Base-by-base conservation (phyloP, 1,140 invertebrate species). In the Aporrectodea caliginosa region DNA sequence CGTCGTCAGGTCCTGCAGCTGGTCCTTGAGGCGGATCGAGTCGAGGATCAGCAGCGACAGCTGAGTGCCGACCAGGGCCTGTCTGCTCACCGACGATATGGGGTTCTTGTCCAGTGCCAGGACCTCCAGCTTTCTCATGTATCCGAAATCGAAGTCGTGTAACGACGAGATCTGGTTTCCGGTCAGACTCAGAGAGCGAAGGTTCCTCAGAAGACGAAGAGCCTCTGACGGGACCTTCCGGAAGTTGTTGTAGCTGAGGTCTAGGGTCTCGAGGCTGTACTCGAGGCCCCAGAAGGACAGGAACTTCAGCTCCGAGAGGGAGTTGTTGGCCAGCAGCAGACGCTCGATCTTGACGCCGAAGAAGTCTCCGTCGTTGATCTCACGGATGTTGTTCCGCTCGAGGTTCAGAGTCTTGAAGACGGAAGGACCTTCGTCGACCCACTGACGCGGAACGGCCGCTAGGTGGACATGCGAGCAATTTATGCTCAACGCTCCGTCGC, bases 191-290 rank as follows among this genome's bases (percentile, higher is more conserved):
- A 79, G 70, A 16, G 78, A 32, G 16, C 34, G 58, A 2, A 79
- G 70, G n/a, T 79, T 72, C 14, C 58, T 31, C 33, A 79, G 34
- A 27, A 79, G 34, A 33, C 35, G 30, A 0, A 73, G 69, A 1
- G 78, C 29, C 33, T 72, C 69, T 22, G 69, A 73, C 32, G 78
- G 78, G 22, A 76, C 75, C 29, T 74, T 73, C 27, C 58, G 35
- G 27, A 79, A 68, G 30, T 31, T 72, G 34, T 79, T 79, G 78
- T 79, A 79, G 78, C 78, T 79, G 31, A 79, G 70, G 69, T 79
- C 78, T n/a, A 79, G 78, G 30, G 78, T 79, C 35, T 72, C 78
- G 1, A 79, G 72, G n/a, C 32, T 35, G 27, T 74, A 71, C 35
- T 35, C 71, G n/a, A 79, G 71, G n/a, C 78, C 78, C 78, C 78